These are phyloP conservation scores for Lepidurus arcticus DNA, from an alignment of 1,140 invertebrate species.

Conservation along the genomic window DNA sequence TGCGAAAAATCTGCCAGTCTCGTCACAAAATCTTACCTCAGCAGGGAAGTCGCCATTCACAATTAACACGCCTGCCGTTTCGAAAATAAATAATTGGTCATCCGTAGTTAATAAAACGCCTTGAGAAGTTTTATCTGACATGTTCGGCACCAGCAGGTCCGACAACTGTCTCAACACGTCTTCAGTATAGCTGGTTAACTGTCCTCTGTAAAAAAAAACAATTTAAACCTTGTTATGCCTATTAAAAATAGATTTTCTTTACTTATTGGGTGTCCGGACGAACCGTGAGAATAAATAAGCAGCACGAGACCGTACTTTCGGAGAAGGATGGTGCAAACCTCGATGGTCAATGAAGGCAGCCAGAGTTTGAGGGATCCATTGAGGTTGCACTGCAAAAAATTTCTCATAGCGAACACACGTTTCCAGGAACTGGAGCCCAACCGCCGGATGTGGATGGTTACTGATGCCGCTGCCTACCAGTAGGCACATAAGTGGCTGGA, in stretches of 20 bases:
- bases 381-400: constrained; percentile 50
- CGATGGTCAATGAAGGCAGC: constrained; percentile 52
- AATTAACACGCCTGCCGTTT: constrained; percentile 53
- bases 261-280: constrained; percentile 49
- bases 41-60: constrained; percentile 47
- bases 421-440: constrained; percentile 53
- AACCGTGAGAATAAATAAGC: constrained; percentile 54
- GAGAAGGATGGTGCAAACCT: constrained; percentile 48
- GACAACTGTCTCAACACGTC: constrained; percentile 51
- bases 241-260: constrained; percentile 35
- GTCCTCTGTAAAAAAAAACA: constrained; percentile 41
- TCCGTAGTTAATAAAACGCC: constrained; percentile 46
- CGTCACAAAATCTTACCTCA: constrained; percentile 41
- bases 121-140: constrained; percentile 44
- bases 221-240: no score
- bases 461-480: constrained; percentile 49
- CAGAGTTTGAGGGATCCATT: constrained; percentile 49
- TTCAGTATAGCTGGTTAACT: constrained; percentile 50
- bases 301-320: constrained; percentile 49
- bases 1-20: background rate
- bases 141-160: constrained; percentile 48
- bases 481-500: constrained; percentile 50
- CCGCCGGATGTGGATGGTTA: constrained; percentile 47
- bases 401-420: constrained; percentile 54
- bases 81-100: constrained; percentile 56